Evolutionary conservation across 2,113 vertebrate species (phyloP).

Genomic region (Nestor notabilis): DNA sequence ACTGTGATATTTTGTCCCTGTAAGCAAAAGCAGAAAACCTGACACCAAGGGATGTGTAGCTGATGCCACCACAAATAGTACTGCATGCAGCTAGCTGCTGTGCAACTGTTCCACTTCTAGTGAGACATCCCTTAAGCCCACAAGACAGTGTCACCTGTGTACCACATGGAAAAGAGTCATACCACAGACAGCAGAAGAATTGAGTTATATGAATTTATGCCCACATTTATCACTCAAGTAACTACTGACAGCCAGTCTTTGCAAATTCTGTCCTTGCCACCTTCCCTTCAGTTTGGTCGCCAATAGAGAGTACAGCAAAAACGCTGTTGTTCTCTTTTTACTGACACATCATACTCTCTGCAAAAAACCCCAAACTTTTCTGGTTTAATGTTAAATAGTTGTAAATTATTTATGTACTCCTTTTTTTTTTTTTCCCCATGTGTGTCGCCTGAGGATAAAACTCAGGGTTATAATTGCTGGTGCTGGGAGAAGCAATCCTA

Average conservation of each 20-base stretch:
- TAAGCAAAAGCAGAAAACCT: background rate
- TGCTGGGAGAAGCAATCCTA: background rate
- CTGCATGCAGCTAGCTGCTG: background rate
- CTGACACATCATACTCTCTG: background rate
- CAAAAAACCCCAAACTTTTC: background rate
- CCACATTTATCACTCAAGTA: background rate
- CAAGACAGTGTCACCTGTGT: background rate
- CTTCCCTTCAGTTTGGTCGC: background rate
- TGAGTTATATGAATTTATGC: background rate
- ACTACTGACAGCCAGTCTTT: background rate
- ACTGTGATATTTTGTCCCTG: background rate
- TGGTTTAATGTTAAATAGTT: slow-evolving; percentile 23
- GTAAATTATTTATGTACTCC: background rate
- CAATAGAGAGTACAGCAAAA: background rate
- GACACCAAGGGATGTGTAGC: too few relatives aligned
- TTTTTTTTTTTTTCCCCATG: background rate
- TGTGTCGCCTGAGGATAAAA: slow-evolving; percentile 8
- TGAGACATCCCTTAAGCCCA: background rate
- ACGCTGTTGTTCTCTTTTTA: background rate
- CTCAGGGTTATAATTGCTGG: background rate
- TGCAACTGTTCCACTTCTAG: background rate
- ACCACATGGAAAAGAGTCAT: background rate
- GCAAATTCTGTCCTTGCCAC: background rate
- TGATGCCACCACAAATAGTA: background rate
- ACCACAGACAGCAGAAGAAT: background rate